Evolutionary conservation across 2,113 vertebrate genomes (phyloP), one percentile per base, ranked within the genome.

Genomic region (Sinosuthora webbiana): DNA sequence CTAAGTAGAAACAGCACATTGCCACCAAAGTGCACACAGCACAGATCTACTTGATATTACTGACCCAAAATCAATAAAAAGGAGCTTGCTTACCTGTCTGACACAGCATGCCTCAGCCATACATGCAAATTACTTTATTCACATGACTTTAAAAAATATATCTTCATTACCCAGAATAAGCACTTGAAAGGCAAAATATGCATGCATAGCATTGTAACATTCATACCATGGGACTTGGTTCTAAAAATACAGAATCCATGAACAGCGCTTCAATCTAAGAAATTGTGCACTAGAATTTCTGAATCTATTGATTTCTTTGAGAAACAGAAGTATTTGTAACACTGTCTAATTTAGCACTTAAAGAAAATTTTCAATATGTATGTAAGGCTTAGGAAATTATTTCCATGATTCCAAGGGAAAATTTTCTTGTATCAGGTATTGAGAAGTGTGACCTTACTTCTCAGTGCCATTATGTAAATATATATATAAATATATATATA

Each of bases 61-160:
- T 94, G 88, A 89, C 75, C 91, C 79, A 7, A 44, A 90, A 92
- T 47, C 82, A 96, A 95, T 81, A 95, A 59, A 94, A 97, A 95
- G 70, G 88, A 97, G 94, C 97, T 96, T 83, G 80, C 97, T 98
- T 97, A 98, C 98, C 98, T 98, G 97, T 98, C 98, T 98, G 97
- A 98, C 97, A 97, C 97, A 97, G 97, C 98, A 98, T 98, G 98
- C 98, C 97, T 98, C 98, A 98, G 98, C 98, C 98, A 98, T 75
- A 98, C 98, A 98, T 98, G 98, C 98, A 98, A 98, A 96, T 97
- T 92, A 95, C 92, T 97, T 96, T 96, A 98, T 87, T 97, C 97
- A 95, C 95, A 96, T 96, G 92, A 98, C 96, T 87, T 95, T 93
- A 88, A 96, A 96, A 94, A 97, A 95, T 96, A 15, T 63, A 57